Evolutionary conservation across 2,797 vertebrate species (phyloP).

Genomic region (Sebastes cheni): DNA sequence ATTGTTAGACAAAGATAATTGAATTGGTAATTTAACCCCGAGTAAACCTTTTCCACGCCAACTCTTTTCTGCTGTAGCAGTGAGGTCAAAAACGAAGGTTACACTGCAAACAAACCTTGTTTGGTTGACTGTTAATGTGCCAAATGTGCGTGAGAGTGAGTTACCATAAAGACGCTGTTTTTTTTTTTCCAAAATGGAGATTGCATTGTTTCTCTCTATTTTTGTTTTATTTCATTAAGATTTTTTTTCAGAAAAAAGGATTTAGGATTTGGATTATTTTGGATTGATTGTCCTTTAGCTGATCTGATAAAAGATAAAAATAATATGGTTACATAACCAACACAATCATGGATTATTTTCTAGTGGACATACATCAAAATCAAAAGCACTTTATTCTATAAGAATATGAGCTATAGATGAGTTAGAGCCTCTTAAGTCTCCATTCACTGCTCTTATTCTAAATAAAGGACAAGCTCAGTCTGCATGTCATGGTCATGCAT

Average conservation of each 20-base stretch:
- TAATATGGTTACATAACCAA: constrained; percentile 17
- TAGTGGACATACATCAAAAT: background rate
- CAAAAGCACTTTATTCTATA: background rate
- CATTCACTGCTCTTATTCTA: constrained; percentile 7
- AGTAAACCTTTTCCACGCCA: constrained; percentile 65
- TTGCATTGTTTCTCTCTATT: background rate
- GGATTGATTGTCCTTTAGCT: background rate
- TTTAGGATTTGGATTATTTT: background rate
- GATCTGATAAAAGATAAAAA: background rate
- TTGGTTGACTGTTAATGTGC: constrained; percentile 36
- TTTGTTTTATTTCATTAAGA: background rate
- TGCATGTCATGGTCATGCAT: constrained; percentile 12
- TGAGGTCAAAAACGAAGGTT: constrained; percentile 41
- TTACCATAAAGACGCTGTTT: background rate
- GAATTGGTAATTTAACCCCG: constrained; percentile 62
- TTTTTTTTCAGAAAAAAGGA: background rate
- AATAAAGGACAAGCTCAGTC: background rate
- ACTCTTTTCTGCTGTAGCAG: constrained; percentile 5
- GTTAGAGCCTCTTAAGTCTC: background rate
- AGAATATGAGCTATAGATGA: background rate
- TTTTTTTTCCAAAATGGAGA: background rate
- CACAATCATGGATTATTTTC: background rate
- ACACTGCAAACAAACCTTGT: background rate
- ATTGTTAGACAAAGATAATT: constrained; percentile 40
- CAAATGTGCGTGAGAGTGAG: background rate